phyloP scores from a whole-genome alignment of 2,888 invertebrate species.

The Patella pellucida region DNA sequence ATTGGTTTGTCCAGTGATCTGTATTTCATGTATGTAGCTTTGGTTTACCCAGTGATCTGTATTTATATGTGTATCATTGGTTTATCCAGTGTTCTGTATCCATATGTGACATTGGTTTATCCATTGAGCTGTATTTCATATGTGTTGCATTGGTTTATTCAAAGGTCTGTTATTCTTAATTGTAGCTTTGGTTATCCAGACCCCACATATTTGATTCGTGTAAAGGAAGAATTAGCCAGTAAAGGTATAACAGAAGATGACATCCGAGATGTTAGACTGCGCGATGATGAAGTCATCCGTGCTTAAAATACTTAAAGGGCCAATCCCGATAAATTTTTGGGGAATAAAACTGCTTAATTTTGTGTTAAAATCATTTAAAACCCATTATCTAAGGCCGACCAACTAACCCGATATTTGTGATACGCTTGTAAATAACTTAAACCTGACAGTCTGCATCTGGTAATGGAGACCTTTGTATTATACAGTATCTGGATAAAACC shows the following conservation, averaged over 20 bases:
- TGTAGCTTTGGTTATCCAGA: constrained; percentile 47
- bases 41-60: background rate
- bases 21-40: background rate
- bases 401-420: no score
- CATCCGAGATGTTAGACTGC: background rate
- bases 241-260: constrained; percentile 38
- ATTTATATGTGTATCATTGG: background rate
- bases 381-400: no score
- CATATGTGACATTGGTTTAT: background rate
- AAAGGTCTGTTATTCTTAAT: constrained; percentile 4
- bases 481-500: no score
- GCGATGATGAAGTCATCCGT: background rate
- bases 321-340: no score
- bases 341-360: no score
- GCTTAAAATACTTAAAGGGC: no score
- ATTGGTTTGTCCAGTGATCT: no score
- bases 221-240: constrained; percentile 39
- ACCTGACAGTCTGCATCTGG: no score
- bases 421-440: no score
- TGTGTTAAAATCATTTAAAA: no score
- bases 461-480: no score
- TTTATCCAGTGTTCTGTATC: constrained; percentile 1
- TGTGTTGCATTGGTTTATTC: background rate
- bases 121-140: background rate
- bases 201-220: constrained; percentile 35